Evolutionary conservation across 2,797 vertebrate genomes (phyloP).

Genomic region (Crenuchus spilurus): DNA sequence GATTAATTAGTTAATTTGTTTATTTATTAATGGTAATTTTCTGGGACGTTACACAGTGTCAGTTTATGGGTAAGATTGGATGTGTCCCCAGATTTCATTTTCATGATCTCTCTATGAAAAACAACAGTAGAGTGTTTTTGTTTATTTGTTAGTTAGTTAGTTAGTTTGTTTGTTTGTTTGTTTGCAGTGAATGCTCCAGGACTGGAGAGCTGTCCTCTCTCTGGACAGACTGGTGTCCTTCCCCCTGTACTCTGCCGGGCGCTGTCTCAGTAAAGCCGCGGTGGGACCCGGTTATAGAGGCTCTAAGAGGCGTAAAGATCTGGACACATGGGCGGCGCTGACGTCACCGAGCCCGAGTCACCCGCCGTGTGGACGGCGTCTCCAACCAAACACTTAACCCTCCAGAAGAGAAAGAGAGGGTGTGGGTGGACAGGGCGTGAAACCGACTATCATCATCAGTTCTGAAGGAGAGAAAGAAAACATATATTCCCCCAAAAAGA

Average conservation of each 20-base stretch:
- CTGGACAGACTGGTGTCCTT: neutral
- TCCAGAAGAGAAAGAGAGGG: constrained; percentile 78
- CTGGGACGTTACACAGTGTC: too few species aligned
- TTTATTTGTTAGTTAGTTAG: neutral
- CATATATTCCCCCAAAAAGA: constrained; percentile 97
- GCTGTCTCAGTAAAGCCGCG: constrained; percentile 64
- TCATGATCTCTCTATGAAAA: too few species aligned
- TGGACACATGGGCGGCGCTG: constrained; percentile 73
- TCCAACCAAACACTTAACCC: constrained; percentile 79
- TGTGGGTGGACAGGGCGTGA: constrained; percentile 95
- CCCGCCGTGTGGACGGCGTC: constrained; percentile 84
- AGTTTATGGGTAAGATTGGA: too few species aligned
- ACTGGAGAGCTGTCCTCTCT: neutral
- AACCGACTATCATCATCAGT: constrained; percentile 97
- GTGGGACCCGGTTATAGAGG: constrained; percentile 69
- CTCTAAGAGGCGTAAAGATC: constrained; percentile 79
- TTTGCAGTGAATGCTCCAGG: neutral
- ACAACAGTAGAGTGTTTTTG: too few species aligned
- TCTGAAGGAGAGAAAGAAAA: constrained; percentile 98
- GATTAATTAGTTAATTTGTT: too few species aligned
- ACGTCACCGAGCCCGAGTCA: constrained; percentile 83
- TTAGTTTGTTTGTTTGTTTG: neutral
- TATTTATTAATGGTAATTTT: too few species aligned
- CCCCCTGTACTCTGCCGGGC: constrained; percentile 16
- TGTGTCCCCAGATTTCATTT: too few species aligned